Base-by-base conservation (phyloP, 2,888 invertebrate genomes). In the Amaurobius ferox region DNA sequence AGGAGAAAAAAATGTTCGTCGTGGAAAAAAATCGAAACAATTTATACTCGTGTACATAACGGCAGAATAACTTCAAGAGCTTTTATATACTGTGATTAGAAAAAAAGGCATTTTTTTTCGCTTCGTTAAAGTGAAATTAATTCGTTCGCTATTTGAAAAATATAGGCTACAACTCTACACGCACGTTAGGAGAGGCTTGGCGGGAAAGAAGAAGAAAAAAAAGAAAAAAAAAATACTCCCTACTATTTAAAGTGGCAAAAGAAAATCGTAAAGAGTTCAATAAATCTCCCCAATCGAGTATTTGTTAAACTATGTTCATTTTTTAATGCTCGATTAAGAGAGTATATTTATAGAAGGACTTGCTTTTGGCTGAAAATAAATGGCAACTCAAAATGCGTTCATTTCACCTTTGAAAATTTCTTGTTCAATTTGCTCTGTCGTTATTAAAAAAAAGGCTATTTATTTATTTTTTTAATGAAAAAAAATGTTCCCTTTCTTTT, bases 91-190 rank as follows among this genome's bases (percentile, higher is more conserved):
- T 83, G 77, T 83, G 83, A 77, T 83, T 83, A 77, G 55, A 71
- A 66, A 71, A 73, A 67, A 71, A 44, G 19, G 32, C 1, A 32
- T 73, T 61, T 61, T 72, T 72, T 72, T 67, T 76, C 61, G 77
- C 70, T 83, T 83, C 83, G 83, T 83, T 83, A 83, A 83, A 83
- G 83, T 83, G 83, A 83, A 83, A 83, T 83, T 83, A 83, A 83
- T 83, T 83, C 71, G 83, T 81, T 66, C 64, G 83, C 77, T 77
- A 83, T 83, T 83, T 83, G 83, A 83, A 71, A 83, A 83, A 83
- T 83, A 83, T 83, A 83, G 83, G 83, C 77, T 77, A 83, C 83
- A 71, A 83, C 72, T 77, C 76, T 70, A 67, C 81, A 81, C 81
- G 76, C 74, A 81, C 76, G 70, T 48, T 19, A 29, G 74, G 35